Evolutionary conservation across 2,888 invertebrate genomes (phyloP), one percentile per base, ranked within the genome.

Genomic region (Lycia hirtaria): DNA sequence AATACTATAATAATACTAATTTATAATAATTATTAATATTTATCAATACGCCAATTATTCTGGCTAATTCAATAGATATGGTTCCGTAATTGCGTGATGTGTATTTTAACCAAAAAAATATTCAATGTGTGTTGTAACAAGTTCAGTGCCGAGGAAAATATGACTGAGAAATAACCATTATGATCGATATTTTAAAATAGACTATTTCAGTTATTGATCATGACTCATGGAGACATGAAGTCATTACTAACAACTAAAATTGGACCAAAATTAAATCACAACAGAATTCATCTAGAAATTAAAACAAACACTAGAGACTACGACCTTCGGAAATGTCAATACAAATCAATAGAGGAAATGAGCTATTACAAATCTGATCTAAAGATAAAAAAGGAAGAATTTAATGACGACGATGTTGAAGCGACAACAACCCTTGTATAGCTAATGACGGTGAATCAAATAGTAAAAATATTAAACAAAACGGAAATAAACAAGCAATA

Each of bases 391-490:
- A 22, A 22, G 22, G 6, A 22, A 22, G 5, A 17, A 35, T 14
- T 6, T 41, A 52, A 56, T 14, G 9, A 50, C 41, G 28, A 24
- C 41, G 47, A 57, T 17, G 28, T 47, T 24, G 20, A 38, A 4
- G 55, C 35, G 30, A 47, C 47, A 59, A 44, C 56, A 59, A 61
- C 68, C 64, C n/a, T n/a, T n/a, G n/a, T n/a, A 17, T 67, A 67
- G 62, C 65, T 48, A 56, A 56, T 59, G 64, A 65, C 55, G 56
- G 68, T 77, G 67, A 75, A 76, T 68, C 64, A 52, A 56, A 53
- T 55, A 65, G 64, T 77, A 67, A 75, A 71, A 70, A 65, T 62
- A 61, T 68, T 64, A 67, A 71, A 68, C n/a, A 60, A 68, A 76
- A 65, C 67, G 65, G 52, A 56, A 62, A 53, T 62, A 47, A 59